A percentile compares a stretch with the other conserved stretches of the same genome.
Evolutionary conservation across 2,888 invertebrate genomes (phyloP).

Genomic region (Harmothoe impar): DNA sequence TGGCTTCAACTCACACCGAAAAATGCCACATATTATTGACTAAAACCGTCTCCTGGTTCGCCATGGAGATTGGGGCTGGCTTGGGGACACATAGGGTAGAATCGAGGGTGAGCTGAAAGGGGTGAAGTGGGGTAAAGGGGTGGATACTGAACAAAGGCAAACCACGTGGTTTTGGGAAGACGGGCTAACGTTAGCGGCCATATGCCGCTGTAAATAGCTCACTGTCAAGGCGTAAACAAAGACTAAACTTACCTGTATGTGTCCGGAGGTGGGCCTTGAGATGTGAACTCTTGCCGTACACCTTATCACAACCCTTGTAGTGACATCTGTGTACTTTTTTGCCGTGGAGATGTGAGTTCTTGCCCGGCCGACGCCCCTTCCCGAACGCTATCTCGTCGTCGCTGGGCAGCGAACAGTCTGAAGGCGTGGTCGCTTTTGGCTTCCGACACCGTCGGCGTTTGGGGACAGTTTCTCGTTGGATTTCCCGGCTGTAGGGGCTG

Average conservation of each 20-base stretch:
- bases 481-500: slow-evolving; percentile 35
- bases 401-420: slow-evolving; percentile 2
- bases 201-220: slow-evolving; percentile 21
- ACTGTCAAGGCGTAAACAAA: slow-evolving; percentile 51
- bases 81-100: neutral
- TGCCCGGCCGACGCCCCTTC: slow-evolving; percentile 56
- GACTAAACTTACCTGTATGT: slow-evolving; percentile 86
- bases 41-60: neutral
- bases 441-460: slow-evolving; percentile 32
- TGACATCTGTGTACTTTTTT: slow-evolving; percentile 86
- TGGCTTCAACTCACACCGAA: neutral
- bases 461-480: neutral
- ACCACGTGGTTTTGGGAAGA: slow-evolving; percentile 37
- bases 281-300: slow-evolving; percentile 88
- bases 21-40: neutral
- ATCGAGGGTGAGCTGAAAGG: neutral
- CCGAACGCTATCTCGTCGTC: slow-evolving; percentile 4
- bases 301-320: slow-evolving; percentile 87
- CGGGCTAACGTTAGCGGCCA: neutral
- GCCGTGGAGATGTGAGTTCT: slow-evolving; percentile 19
- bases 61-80: no score
- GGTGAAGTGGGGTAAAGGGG: neutral
- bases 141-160: neutral
- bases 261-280: slow-evolving; percentile 88
- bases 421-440: slow-evolving; percentile 61